Base-by-base conservation (phyloP, 35 echinoderm and acorn worm genomes). In the Apostichopus californicus region DNA sequence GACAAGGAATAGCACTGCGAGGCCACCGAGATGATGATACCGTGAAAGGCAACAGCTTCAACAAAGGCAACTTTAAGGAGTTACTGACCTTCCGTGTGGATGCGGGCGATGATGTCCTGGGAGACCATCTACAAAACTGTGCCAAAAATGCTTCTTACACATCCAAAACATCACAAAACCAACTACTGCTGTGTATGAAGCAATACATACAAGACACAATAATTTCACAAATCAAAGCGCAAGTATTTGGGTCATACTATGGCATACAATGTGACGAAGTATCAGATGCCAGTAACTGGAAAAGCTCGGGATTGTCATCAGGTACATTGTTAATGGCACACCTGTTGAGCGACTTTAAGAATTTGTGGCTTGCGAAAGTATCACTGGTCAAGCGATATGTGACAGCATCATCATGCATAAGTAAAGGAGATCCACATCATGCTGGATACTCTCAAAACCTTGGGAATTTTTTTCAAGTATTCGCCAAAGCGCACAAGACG, bases 121-220 rank as follows among this genome's bases (percentile, higher is more conserved):
- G 57, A 64, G 71, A 78, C 4, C 86, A 90, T 57, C 10, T 93
- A 18, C 70, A 96, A 84, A 84, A 9, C 2, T 81, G 87, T 77
- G 13, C 11, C 4, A 81, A 57, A 64, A 96, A 96, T 93, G 87
- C 92, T 9, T 73, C 60, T 5, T 93, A 96, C 87, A 86, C 80
- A 18, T 96, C 94, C 3, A 96, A 96, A 87, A 93, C 86, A 18
- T 52, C 87, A 22, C 92, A 93, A 83, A 96, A 96, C 54, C 86
- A 96, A 14, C 88, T 96, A 6, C 54, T 96, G 34, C 55, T 25
- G 23, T 96, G 94, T 77, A 91, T 96, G 52, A 93, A 91, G 77
- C n/a, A 93, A 17, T 90, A 59, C 55, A 57, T 96, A 56, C 92
- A 96, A 65, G 78, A 24, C 93, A 93, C 24, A 91, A 90, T 56